phyloP scores from a whole-genome alignment of 35 echinoderm and acorn worm genomes.

The Ophiothrix spiculata region DNA sequence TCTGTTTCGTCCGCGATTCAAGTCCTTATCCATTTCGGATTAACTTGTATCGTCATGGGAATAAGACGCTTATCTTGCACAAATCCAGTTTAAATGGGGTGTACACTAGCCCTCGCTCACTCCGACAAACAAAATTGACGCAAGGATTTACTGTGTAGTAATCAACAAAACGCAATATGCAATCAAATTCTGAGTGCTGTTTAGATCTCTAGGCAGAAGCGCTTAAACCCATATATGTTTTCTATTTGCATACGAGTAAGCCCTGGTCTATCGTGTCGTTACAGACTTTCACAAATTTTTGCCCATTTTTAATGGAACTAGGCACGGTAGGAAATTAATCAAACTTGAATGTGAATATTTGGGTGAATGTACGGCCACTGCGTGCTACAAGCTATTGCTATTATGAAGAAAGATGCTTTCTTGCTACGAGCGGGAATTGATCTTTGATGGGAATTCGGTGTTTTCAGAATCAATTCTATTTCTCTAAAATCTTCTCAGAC shows the following conservation, averaged over 20 bases:
- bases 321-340: not conserved
- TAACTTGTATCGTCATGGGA: not conserved
- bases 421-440: not conserved
- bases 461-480: not conserved
- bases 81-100: constrained; percentile 15
- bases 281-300: not conserved
- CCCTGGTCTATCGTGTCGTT: not conserved
- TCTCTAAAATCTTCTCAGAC: not conserved
- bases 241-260: not conserved
- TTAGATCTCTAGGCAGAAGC: constrained; percentile 3
- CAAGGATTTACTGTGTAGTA: not conserved
- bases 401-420: not conserved
- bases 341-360: constrained; percentile 3
- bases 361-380: not conserved
- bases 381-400: not conserved
- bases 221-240: not conserved
- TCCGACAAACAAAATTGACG: constrained; percentile 8
- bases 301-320: constrained; percentile 8
- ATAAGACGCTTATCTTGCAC: not conserved
- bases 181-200: not conserved
- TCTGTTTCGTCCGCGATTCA: not conserved
- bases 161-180: not conserved
- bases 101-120: not conserved
- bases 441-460: not conserved
- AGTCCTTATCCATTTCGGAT: not conserved